These are phyloP conservation scores for Anolis carolinensis DNA, from an alignment of 2,113 vertebrate genomes.

Conservation along the genomic window DNA sequence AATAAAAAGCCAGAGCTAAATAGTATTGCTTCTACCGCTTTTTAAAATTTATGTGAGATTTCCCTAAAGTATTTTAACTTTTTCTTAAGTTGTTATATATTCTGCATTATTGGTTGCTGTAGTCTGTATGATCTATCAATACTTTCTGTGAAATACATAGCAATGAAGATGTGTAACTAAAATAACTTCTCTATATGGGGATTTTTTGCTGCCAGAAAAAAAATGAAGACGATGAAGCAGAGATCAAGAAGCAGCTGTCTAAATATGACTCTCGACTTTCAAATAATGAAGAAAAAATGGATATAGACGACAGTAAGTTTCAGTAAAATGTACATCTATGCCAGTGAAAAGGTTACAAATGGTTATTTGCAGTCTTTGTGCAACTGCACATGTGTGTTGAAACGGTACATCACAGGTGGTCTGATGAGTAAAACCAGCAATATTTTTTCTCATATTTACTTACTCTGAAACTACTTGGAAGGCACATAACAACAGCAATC, in stretches of 20 bases:
- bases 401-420: too few species aligned
- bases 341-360: slow-evolving; percentile 5
- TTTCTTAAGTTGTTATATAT: neutral
- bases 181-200: slow-evolving; percentile 39
- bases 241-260: slow-evolving; percentile 83
- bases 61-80: neutral
- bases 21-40: neutral
- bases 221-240: slow-evolving; percentile 82
- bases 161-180: neutral
- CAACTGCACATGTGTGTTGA: neutral
- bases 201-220: slow-evolving; percentile 83
- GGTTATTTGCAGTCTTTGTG: neutral
- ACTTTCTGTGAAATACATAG: too few species aligned
- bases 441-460: too few species aligned
- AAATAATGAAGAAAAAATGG: slow-evolving; percentile 81
- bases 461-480: too few species aligned
- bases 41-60: neutral
- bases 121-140: too few species aligned
- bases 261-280: slow-evolving; percentile 76
- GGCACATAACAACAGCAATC: too few species aligned
- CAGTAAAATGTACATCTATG: slow-evolving; percentile 1
- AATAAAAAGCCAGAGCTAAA: neutral
- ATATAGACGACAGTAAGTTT: slow-evolving; percentile 87
- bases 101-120: too few species aligned
- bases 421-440: too few species aligned